These are phyloP conservation scores for Xylocampa areola DNA, from an alignment of 2,888 invertebrate genomes.

Conservation along the genomic window DNA sequence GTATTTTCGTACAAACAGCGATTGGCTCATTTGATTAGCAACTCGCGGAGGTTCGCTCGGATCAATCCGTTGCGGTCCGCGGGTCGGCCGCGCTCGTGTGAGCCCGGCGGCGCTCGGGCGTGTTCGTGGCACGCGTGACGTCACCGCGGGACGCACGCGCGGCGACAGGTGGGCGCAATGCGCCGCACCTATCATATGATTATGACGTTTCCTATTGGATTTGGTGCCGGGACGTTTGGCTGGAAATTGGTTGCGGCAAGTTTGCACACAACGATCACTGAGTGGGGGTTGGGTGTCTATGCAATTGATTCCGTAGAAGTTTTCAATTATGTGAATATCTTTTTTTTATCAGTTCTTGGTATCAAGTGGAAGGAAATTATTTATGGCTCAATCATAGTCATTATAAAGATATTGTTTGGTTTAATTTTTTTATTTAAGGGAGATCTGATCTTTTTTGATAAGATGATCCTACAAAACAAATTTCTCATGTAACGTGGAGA, in stretches of 20 bases:
- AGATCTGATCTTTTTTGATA: slow-evolving; percentile 6
- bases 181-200: slow-evolving; percentile 88
- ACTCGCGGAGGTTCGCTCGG: slow-evolving; percentile 70
- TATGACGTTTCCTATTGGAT: slow-evolving; percentile 86
- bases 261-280: slow-evolving; percentile 65
- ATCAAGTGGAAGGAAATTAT: not conserved
- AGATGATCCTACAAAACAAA: slow-evolving; percentile 5
- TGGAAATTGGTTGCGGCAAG: slow-evolving; percentile 76
- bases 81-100: slow-evolving; percentile 63
- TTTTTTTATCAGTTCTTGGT: slow-evolving; percentile 31
- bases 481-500: slow-evolving; percentile 5
- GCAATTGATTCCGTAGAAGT: slow-evolving; percentile 56
- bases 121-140: slow-evolving; percentile 78
- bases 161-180: slow-evolving; percentile 89
- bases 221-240: slow-evolving; percentile 69
- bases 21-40: slow-evolving; percentile 74
- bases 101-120: slow-evolving; percentile 66
- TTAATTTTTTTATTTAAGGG: slow-evolving; percentile 7
- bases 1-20: slow-evolving; percentile 58
- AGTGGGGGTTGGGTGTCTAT: slow-evolving; percentile 50
- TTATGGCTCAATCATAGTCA: not conserved
- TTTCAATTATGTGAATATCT: slow-evolving; percentile 54
- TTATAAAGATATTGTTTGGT: not conserved
- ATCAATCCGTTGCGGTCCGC: slow-evolving; percentile 81
- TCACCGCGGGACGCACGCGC: slow-evolving; percentile 87